Conservation (phyloP, 2,888 invertebrate genomes). For the Drosophila cognata region DNA sequence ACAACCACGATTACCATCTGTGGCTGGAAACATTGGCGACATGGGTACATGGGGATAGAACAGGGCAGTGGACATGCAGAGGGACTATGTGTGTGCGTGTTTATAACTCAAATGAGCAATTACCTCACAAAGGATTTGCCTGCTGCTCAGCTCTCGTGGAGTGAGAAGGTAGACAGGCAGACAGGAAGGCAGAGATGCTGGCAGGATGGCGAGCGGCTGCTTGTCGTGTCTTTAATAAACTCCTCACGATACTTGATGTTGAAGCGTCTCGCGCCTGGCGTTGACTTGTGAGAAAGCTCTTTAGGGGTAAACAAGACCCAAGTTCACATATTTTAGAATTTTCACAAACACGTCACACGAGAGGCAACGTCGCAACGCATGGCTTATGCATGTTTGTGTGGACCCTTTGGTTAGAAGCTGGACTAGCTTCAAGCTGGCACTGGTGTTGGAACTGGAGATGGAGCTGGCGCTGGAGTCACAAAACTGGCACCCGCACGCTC, state of each 20-base stretch:
- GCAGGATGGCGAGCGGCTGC: constrained; percentile 7
- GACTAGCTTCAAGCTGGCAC: constrained; percentile 4
- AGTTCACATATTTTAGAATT: constrained; percentile 72
- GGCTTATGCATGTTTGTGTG: constrained; percentile 38
- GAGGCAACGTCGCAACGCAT: constrained; percentile 35
- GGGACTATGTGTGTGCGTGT: constrained; percentile 63
- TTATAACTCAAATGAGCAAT: constrained; percentile 80
- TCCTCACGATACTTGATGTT: constrained; percentile 66
- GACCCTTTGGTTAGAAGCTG: constrained; percentile 51
- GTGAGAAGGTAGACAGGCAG: constrained; percentile 5
- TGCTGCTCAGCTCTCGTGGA: constrained; percentile 7
- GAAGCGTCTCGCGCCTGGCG: constrained; percentile 73
- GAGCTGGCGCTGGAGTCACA: constrained; percentile 24
- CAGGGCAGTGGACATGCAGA: not conserved
- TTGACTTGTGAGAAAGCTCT: constrained; percentile 74
- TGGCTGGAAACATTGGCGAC: constrained; percentile 33
- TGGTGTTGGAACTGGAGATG: constrained; percentile 14
- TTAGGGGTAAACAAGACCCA: constrained; percentile 17
- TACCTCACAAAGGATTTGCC: constrained; percentile 71
- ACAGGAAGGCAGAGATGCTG: constrained; percentile 13
- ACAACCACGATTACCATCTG: constrained; percentile 71
- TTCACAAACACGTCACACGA: constrained; percentile 75
- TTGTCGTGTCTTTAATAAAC: constrained; percentile 71
- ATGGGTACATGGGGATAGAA: constrained; percentile 12
- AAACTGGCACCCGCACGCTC: constrained; percentile 75